Percentiles rank a stretch among this genome's conserved stretches.
Evolutionary conservation across 2,113 vertebrate genomes (phyloP).

Genomic region (Tiliqua scincoides): DNA sequence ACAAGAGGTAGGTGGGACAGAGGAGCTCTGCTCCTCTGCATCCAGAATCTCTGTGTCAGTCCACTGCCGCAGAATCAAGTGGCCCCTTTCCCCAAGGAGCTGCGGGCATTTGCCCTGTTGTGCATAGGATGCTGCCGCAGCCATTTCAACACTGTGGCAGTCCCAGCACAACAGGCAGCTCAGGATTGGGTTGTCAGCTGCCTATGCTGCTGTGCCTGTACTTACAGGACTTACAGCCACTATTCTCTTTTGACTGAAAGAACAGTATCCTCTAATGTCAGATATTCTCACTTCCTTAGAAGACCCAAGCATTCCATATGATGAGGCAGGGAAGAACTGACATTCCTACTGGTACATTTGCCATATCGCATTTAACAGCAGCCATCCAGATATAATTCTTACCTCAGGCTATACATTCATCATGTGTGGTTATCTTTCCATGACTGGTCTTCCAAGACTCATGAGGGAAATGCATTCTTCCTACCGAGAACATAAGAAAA

Average conservation of each 20-base stretch:
- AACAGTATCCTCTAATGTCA: neutral
- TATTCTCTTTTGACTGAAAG: neutral
- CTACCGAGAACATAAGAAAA: neutral
- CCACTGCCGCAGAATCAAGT: too few species aligned
- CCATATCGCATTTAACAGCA: neutral
- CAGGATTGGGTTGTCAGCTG: too few species aligned
- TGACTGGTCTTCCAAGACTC: neutral
- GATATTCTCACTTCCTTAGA: neutral
- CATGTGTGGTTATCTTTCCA: neutral
- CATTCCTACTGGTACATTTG: accelerated
- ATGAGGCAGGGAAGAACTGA: neutral
- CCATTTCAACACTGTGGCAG: too few species aligned
- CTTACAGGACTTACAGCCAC: neutral
- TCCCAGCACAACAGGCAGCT: too few species aligned
- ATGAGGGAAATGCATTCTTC: neutral
- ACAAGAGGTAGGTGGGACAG: too few species aligned
- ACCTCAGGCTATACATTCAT: neutral
- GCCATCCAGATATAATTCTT: neutral
- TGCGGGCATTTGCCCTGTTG: too few species aligned
- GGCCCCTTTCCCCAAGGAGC: too few species aligned
- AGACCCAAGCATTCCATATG: neutral
- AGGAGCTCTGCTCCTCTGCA: too few species aligned
- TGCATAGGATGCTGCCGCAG: too few species aligned
- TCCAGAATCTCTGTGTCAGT: too few species aligned
- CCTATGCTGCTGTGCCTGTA: neutral